Evolutionary conservation across 2,113 vertebrate genomes (phyloP), one percentile per base, ranked within the genome.

Genomic region (Cepphus grylle): DNA sequence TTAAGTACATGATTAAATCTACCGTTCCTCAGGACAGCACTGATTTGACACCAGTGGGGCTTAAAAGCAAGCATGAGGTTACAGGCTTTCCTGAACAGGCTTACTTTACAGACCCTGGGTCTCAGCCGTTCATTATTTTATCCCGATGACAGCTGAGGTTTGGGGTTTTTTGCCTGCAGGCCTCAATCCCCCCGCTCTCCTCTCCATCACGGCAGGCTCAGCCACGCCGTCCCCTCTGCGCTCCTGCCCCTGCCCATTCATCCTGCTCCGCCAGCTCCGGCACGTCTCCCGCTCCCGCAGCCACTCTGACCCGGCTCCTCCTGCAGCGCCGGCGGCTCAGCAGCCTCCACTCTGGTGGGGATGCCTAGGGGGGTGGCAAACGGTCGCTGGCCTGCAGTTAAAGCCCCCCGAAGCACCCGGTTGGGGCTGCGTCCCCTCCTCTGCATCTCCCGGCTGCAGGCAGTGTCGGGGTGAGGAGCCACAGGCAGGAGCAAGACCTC

Each of bases 101-200:
- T 88, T 62, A 62, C 84, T 91, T 91, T 86, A 65, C 81, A 9
- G 1, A 96, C 69, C 65, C 83, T 78, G 40, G n/a, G 52, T 78
- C 81, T 90, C 74, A 90, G n/a, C 38, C 81, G 1, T 83, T 92
- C 90, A 81, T 94, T 93, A 90, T 80, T 92, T 95, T 38, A 70
- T 71, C 79, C 74, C 0, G 76, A 82, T 94, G 96, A 95, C 95
- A 97, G 96, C 90, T 94, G 95, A 96, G 96, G 93, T 96, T 96
- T 93, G 90, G 87, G 74, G 52, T 30, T 93, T 94, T 92, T 81
- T 79, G 87, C 76, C 82, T 86, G 88, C 63, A 16, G 7, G 90
- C 38, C 47, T 90, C 66, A 56, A 42, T 80, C n/a, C n/a, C 74
- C 61, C 34, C 0, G 4, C 76, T 86, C 79, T 81, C 19, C 55